phyloP scores from a whole-genome alignment of 2,797 vertebrate genomes.

The Sebastes baramenuke region DNA sequence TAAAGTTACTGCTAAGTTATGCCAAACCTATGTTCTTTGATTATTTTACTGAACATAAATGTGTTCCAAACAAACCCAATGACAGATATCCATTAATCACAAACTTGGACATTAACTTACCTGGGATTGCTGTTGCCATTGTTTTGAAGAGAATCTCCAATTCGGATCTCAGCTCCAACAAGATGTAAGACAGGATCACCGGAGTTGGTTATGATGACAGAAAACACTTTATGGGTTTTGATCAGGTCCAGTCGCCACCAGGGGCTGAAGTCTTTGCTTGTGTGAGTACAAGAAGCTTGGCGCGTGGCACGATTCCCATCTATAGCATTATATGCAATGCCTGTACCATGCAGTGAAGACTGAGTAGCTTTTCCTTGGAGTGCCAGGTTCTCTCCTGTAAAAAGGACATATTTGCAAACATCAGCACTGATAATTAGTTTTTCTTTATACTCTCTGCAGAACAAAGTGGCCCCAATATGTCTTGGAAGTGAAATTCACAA shows the following conservation, averaged over 20 bases:
- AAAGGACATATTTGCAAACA: background rate
- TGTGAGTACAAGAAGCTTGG: constrained; percentile 47
- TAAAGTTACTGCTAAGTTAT: background rate
- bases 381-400: constrained; percentile 50
- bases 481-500: background rate
- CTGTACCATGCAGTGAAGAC: background rate
- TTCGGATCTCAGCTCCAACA: constrained; percentile 60
- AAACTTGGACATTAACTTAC: background rate
- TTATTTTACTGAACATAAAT: no score
- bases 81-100: background rate
- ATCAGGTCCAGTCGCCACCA: constrained; percentile 78
- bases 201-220: constrained; percentile 53
- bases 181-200: background rate
- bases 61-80: background rate
- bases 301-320: constrained; percentile 58
- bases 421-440: background rate
- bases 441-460: background rate
- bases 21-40: background rate
- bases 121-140: constrained; percentile 66
- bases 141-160: constrained; percentile 61
- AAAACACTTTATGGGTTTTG: constrained; percentile 55
- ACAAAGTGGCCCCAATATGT: background rate
- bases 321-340: constrained; percentile 27
- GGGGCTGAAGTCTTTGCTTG: background rate
- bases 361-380: constrained; percentile 50